These are phyloP conservation scores for Acyrthosiphon pisum DNA, from an alignment of 1,140 invertebrate species.

Conservation along the genomic window DNA sequence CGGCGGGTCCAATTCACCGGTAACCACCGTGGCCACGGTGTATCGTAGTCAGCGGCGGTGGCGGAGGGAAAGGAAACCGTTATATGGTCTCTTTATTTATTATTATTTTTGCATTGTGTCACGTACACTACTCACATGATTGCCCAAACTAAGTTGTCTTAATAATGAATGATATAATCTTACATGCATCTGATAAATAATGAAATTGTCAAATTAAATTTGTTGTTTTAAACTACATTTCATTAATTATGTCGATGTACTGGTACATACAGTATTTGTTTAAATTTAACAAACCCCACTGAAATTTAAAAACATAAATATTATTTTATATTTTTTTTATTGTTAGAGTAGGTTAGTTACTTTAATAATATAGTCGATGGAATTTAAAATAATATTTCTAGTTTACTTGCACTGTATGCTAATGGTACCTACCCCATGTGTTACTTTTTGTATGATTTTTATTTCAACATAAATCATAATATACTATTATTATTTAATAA, in stretches of 20 bases:
- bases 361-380: too few species aligned
- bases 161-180: neutral
- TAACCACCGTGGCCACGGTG: neutral
- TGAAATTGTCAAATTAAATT: neutral
- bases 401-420: neutral
- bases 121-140: slow-evolving; percentile 10
- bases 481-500: neutral
- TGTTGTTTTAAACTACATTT: neutral
- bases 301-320: neutral
- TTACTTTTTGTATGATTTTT: neutral
- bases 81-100: slow-evolving; percentile 51
- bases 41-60: neutral
- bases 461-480: neutral
- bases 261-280: neutral
- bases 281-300: neutral
- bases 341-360: neutral
- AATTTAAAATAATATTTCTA: neutral
- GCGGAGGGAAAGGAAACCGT: slow-evolving; percentile 23
- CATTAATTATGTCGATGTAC: neutral
- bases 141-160: neutral
- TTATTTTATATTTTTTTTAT: neutral
- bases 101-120: slow-evolving; percentile 47
- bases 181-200: too few species aligned
- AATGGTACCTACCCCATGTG: neutral
- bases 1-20: neutral